These are phyloP conservation scores for Dasyornis broadbenti DNA, from an alignment of 2,113 vertebrate species.

Conservation along the genomic window DNA sequence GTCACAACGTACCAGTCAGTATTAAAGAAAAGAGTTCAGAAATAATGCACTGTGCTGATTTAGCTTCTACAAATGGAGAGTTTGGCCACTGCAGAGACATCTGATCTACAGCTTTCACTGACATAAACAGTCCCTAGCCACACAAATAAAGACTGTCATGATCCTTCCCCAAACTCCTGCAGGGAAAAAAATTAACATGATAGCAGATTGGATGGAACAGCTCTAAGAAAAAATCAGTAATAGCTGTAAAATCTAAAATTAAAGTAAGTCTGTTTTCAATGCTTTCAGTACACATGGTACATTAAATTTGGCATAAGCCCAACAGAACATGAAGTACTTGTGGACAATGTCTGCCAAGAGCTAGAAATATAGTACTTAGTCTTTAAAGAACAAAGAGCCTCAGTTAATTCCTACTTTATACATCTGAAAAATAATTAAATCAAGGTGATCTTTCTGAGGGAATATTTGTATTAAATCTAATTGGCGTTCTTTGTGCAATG, in stretches of 20 bases:
- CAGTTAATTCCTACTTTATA: slow-evolving; percentile 6
- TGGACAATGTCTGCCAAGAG: slow-evolving; percentile 61
- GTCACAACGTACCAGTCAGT: not conserved
- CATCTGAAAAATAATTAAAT: slow-evolving; percentile 29
- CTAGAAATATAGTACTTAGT: slow-evolving; percentile 47
- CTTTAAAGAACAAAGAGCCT: slow-evolving; percentile 59
- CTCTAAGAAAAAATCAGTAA: slow-evolving; percentile 58
- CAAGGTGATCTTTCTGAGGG: slow-evolving; percentile 46
- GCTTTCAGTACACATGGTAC: slow-evolving; percentile 55
- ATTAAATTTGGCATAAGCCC: slow-evolving; percentile 47
- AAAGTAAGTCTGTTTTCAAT: slow-evolving; percentile 57
- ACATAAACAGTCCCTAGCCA: not conserved
- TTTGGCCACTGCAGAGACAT: not conserved
- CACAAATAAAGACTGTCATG: not conserved
- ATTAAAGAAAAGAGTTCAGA: not conserved
- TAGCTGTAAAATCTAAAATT: slow-evolving; percentile 60
- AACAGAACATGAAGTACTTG: slow-evolving; percentile 60
- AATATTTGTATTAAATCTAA: slow-evolving; percentile 11
- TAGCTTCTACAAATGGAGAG: not conserved
- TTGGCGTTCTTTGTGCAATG: not conserved
- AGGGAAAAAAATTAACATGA: slow-evolving; percentile 26
- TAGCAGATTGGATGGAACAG: slow-evolving; percentile 19
- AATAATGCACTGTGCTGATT: not conserved
- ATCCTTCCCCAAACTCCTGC: not conserved
- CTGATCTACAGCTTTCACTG: not conserved